Base-by-base conservation (phyloP, 2,888 invertebrate species). In the Altica lythri region DNA sequence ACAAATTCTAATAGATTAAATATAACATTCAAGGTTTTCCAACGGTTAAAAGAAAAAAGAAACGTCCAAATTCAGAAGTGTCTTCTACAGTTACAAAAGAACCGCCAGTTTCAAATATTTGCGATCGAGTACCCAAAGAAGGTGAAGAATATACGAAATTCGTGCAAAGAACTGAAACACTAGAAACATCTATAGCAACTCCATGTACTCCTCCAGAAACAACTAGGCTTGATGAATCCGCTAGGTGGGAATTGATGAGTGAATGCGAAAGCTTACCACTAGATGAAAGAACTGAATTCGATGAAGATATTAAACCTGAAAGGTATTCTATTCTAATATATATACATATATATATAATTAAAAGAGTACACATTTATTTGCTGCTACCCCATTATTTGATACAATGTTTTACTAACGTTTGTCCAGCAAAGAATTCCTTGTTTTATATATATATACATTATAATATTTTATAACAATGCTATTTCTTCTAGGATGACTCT, bases 21-120 rank as follows among this genome's bases (percentile, higher is more conserved):
- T 22, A 4, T n/a, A 27, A 27, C n/a, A n/a, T 43, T 37, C 1
- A 92, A 12, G 94, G 94, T 2, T 94, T 94, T 73, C 94, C 94
- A 0, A 89, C 86, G 14, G 79, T 89, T 10, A 90, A 90, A 71
- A 92, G 91, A 76, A 92, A 91, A 72, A 88, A 90, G 72, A 89
- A 86, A 67, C 48, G 63, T 47, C 44, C 62, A 10, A 18, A 56
- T 2, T 42, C 45, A 1, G 60, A 57, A 22, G 13, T 48, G 1
- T 13, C 44, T n/a, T 44, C 46, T 14, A 51, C 57, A 17, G 57
- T 61, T 12, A 47, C 58, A 30, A 59, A 55, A 32, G 59, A 63
- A 18, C 52, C 57, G 18, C 52, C 42, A 27, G 47, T 49, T 6
- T 35, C n/a, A 37, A 64, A 56, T 58, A 34, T 59, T 18, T 86